Conservation (phyloP, 2,888 invertebrate genomes). For the Brassicogethes aeneus region DNA sequence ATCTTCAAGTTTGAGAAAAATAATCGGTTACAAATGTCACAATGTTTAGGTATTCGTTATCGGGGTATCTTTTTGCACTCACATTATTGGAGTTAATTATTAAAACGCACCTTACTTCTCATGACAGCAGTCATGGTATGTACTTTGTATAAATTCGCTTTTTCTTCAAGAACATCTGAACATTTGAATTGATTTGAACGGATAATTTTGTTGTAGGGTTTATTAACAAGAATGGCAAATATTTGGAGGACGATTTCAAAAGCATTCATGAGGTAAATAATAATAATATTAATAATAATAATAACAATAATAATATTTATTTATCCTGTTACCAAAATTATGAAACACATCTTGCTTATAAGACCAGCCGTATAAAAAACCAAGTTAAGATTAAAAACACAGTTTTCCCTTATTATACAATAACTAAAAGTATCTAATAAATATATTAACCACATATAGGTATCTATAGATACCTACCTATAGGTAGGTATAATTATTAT, state of each 20-base stretch:
- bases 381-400: too few relatives aligned
- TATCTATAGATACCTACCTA: too few relatives aligned
- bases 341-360: too few relatives aligned
- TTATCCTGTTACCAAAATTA: too few relatives aligned
- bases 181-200: background rate
- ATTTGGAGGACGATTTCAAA: conserved; percentile 56
- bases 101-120: conserved; percentile 60
- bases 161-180: too few relatives aligned
- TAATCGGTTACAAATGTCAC: conserved; percentile 32
- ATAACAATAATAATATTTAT: too few relatives aligned
- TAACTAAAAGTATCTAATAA: too few relatives aligned
- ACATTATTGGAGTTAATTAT: conserved; percentile 58
- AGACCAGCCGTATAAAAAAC: too few relatives aligned
- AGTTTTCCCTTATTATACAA: too few relatives aligned
- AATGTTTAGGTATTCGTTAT: conserved; percentile 42
- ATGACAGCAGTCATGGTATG: conserved; percentile 68
- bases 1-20: conserved; percentile 19
- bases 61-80: conserved; percentile 59
- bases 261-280: conserved; percentile 47
- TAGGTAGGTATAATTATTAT: too few relatives aligned
- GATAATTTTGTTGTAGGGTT: conserved; percentile 49
- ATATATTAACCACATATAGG: too few relatives aligned
- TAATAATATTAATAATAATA: too few relatives aligned
- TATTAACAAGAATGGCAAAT: conserved; percentile 61
- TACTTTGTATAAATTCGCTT: conserved; percentile 31